phyloP scores from a whole-genome alignment of 2,113 vertebrate genomes.

The Paramormyrops kingsleyae region DNA sequence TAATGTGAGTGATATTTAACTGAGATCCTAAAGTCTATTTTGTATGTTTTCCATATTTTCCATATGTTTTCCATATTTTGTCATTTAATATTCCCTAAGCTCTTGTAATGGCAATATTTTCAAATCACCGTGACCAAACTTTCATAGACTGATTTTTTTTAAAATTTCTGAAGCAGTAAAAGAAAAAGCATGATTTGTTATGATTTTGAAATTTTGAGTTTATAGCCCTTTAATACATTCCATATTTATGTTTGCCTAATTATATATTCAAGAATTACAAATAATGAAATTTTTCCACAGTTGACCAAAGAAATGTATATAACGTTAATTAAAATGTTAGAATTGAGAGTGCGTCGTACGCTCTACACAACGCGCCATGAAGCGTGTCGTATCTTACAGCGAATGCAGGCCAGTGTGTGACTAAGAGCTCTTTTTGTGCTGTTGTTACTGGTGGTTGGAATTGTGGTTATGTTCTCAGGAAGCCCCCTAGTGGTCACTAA shows the following conservation, averaged over 20 bases:
- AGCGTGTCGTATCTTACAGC: not conserved
- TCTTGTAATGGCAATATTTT: not conserved
- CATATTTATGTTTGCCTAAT: not conserved
- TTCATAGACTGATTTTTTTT: not conserved
- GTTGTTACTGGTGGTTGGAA: not conserved
- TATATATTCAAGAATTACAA: not conserved
- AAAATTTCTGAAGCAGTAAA: not conserved
- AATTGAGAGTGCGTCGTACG: not conserved
- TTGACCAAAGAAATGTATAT: conserved; percentile 19
- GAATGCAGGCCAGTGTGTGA: not conserved
- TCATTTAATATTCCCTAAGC: not conserved
- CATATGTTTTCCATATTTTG: not conserved
- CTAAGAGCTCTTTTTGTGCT: not conserved
- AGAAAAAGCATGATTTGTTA: not conserved
- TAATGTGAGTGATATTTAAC: not conserved
- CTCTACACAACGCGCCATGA: not conserved
- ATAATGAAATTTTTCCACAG: not conserved
- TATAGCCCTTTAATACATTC: not conserved
- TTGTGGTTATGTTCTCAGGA: conserved; percentile 3
- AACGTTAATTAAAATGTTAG: not conserved
- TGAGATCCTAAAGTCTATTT: not conserved
- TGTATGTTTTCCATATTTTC: not conserved
- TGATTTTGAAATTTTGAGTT: not conserved
- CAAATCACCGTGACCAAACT: not conserved
- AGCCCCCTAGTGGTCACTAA: not conserved